Conservation (phyloP, 2,113 vertebrate genomes). For the Corythoichthys intestinalis region DNA sequence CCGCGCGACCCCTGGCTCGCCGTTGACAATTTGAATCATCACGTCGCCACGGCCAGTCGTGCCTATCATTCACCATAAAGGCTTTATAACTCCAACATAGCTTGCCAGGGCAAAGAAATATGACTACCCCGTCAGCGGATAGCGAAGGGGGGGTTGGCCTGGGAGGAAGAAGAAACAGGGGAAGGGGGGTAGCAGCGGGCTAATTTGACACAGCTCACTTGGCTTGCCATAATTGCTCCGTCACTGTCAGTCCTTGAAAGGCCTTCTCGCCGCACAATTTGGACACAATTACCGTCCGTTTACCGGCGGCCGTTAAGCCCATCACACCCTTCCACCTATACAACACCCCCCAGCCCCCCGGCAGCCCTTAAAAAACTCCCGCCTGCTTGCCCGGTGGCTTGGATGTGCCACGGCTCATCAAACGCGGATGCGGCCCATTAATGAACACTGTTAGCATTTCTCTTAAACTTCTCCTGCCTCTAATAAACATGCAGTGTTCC, state of each 20-base stretch:
- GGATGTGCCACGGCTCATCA: constrained; percentile 95
- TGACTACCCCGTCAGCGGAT: constrained; percentile 84
- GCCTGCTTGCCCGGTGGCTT: constrained; percentile 54
- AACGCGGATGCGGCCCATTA: constrained; percentile 98
- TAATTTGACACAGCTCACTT: constrained; percentile 99
- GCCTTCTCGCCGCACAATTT: constrained; percentile 83
- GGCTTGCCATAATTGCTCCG: constrained; percentile 99
- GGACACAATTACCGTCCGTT: constrained; percentile 99
- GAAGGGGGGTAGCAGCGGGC: constrained; percentile 61
- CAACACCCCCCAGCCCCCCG: not conserved
- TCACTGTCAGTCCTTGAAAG: constrained; percentile 91
- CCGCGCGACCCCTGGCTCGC: constrained; percentile 81
- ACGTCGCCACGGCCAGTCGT: constrained; percentile 78
- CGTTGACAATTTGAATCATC: constrained; percentile 89
- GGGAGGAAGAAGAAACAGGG: constrained; percentile 27
- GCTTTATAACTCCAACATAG: constrained; percentile 85
- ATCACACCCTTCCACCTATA: constrained; percentile 23
- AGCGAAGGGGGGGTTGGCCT: constrained; percentile 48
- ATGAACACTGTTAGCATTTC: constrained; percentile 99
- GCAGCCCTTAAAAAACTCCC: constrained; percentile 7
- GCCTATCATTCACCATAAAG: constrained; percentile 96
- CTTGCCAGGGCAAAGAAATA: constrained; percentile 89
- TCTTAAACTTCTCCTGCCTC: constrained; percentile 98
- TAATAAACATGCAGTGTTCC: constrained; percentile 99
- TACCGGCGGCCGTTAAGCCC: constrained; percentile 95